Evolutionary conservation across 1,140 invertebrate species (phyloP).

Genomic region (Bombyx mori): ASM3026992v2 NC_085123.1:8911501-8912000

Average conservation of each 20-base stretch:
- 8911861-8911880: too few species aligned
- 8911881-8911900: too few species aligned
- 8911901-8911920: too few species aligned
- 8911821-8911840: too few species aligned
- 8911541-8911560: constrained; percentile 88
- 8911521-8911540: constrained; percentile 75
- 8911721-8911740: neutral
- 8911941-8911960: too few species aligned
- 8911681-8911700: constrained; percentile 11
- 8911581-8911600: constrained; percentile 79
- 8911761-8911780: too few species aligned
- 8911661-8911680: constrained; percentile 34
- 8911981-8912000: constrained; percentile 60
- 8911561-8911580: constrained; percentile 94
- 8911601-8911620: constrained; percentile 84
- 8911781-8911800: too few species aligned
- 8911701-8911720: constrained; percentile 7
- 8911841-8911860: too few species aligned
- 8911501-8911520: neutral
- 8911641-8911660: constrained; percentile 40
- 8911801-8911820: too few species aligned
- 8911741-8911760: too few species aligned
- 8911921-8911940: too few species aligned
- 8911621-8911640: constrained; percentile 76
- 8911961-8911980: constrained; percentile 53